A percentile compares a stretch with the other conserved stretches of the same genome.
These are phyloP conservation scores for Ctenicera cuprea DNA, from an alignment of 2,888 invertebrate genomes.

Conservation along the genomic window DNA sequence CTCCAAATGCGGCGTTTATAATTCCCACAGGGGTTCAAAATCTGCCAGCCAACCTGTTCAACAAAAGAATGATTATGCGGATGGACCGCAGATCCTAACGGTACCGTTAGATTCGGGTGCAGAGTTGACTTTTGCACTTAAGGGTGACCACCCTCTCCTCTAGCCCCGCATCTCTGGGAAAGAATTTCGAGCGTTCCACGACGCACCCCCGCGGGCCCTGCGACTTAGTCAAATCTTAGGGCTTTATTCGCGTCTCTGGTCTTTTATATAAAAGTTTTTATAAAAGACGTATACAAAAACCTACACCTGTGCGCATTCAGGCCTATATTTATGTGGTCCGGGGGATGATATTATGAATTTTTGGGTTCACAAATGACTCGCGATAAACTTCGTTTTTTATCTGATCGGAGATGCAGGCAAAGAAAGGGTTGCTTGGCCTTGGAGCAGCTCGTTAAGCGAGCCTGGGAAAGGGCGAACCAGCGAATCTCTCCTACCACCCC, in stretches of 20 bases:
- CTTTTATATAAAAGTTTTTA: constrained; percentile 60
- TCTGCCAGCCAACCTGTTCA: constrained; percentile 61
- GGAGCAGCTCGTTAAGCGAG: constrained; percentile 56
- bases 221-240: constrained; percentile 43
- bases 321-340: constrained; percentile 51
- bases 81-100: constrained; percentile 54
- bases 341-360: constrained; percentile 55
- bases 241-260: constrained; percentile 64
- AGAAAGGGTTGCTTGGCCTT: constrained; percentile 60
- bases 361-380: constrained; percentile 60
- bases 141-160: constrained; percentile 39
- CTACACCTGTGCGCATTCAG: constrained; percentile 53
- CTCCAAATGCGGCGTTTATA: constrained; percentile 57
- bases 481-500: constrained; percentile 60
- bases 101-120: constrained; percentile 61
- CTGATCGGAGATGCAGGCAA: constrained; percentile 53
- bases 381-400: constrained; percentile 59
- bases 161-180: constrained; percentile 41
- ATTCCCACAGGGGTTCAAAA: constrained; percentile 60
- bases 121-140: constrained; percentile 62
- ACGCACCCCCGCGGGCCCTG: constrained; percentile 39
- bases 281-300: constrained; percentile 52
- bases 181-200: constrained; percentile 46
- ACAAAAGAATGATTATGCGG: constrained; percentile 61
- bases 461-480: constrained; percentile 60